phyloP scores from a whole-genome alignment of 2,113 vertebrate species.

The Enhydra lutris region DNA sequence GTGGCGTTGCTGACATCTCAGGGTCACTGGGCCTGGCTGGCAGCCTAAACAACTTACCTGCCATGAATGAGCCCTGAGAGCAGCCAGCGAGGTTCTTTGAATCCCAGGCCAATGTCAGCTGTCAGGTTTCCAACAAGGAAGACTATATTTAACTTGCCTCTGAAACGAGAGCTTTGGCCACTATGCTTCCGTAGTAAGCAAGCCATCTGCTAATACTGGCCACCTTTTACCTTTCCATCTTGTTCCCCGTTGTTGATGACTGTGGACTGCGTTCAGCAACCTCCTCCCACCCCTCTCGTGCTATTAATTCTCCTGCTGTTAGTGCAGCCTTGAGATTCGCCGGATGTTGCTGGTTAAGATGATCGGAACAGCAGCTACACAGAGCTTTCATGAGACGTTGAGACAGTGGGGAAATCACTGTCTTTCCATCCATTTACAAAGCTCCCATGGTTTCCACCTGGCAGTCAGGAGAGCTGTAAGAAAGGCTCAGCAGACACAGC shows the following conservation, averaged over 20 bases:
- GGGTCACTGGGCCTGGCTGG: background rate
- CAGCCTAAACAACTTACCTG: background rate
- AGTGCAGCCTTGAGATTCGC: background rate
- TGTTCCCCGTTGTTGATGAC: background rate
- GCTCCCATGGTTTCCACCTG: background rate
- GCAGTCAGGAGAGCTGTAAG: conserved; percentile 19
- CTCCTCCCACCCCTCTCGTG: background rate
- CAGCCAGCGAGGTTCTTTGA: background rate
- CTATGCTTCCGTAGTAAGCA: background rate
- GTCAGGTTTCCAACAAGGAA: background rate
- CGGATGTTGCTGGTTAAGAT: background rate
- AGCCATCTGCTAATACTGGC: background rate
- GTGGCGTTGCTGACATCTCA: background rate
- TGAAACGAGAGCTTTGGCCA: background rate
- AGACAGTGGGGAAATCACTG: background rate
- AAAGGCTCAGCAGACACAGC: conserved; percentile 27
- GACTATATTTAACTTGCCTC: background rate
- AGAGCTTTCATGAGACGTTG: background rate
- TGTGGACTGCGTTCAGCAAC: background rate
- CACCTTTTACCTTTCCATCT: background rate
- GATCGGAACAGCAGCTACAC: background rate
- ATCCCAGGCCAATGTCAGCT: background rate
- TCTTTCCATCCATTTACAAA: background rate
- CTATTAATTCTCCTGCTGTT: background rate
- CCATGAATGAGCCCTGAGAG: background rate